A percentile compares a stretch with the other conserved stretches of the same genome.
Conservation (phyloP, 2,888 invertebrate genomes). For the Torymus texanus region DNA sequence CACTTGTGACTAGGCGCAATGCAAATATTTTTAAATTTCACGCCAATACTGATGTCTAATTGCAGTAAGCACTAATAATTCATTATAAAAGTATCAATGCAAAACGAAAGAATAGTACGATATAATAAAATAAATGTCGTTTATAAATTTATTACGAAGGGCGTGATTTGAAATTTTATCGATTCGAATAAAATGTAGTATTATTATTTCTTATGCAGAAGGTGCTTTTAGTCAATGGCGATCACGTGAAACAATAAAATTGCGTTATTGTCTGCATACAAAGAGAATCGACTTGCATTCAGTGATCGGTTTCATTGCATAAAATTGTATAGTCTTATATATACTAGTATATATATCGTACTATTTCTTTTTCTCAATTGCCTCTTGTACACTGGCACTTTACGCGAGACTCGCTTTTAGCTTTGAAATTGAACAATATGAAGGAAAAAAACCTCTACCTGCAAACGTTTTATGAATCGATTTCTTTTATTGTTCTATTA, state of each 20-base stretch:
- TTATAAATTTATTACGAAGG: no score
- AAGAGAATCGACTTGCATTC: background rate
- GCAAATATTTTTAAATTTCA: background rate
- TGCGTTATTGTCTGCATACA: constrained; percentile 2
- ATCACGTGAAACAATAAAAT: constrained; percentile 7
- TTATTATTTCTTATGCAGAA: background rate
- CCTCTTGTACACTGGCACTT: constrained; percentile 40
- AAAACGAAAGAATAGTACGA: background rate
- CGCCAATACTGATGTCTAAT: constrained; percentile 23
- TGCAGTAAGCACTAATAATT: constrained; percentile 29
- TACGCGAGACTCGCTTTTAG: background rate
- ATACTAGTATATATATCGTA: constrained; percentile 24
- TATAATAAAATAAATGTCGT: no score
- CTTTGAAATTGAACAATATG: background rate
- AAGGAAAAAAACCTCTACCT: no score
- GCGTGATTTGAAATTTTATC: background rate
- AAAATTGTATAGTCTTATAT: background rate
- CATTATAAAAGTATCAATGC: constrained; percentile 1
- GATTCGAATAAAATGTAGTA: constrained; percentile 8
- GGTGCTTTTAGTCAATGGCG: background rate
- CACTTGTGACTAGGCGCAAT: no score
- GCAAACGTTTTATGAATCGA: no score
- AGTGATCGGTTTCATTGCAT: background rate
- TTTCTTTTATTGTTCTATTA: no score
- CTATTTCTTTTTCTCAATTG: constrained; percentile 25